Base-by-base conservation (phyloP, 2,113 vertebrate genomes). In the Alethe castanea region DNA sequence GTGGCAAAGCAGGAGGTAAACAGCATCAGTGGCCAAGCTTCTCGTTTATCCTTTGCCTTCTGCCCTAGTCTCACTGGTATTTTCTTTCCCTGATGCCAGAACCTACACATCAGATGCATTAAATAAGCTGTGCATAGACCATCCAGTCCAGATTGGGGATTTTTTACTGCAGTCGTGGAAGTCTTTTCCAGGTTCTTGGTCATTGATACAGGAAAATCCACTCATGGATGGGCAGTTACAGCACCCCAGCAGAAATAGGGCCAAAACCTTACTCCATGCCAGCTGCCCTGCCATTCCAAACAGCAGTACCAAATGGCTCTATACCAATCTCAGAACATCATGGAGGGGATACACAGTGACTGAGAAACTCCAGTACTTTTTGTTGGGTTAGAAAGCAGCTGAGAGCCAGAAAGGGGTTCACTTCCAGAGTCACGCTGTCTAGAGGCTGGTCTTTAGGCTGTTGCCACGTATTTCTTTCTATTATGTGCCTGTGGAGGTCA, bases 401-500 rank as follows among this genome's bases (percentile, higher is more conserved):
- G 29, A 73, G 19, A 69, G 26, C 31, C 72, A 67, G 8, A 59
- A 52, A 50, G n/a, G 19, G 14, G 22, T 70, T 86, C 1, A 13
- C 86, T 83, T 95, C 42, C n/a, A 29, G 8, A 26, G 36, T 29
- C n/a, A 47, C 1, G 0, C 57, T 76, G n/a, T 47, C 53, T 69
- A 69, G 70, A 80, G n/a, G 42, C 36, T 45, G 35, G 33, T 77
- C 19, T 20, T 84, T 47, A 65, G 64, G 31, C 53, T 89, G 24
- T 66, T 47, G 71, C 52, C 25, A 56, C 18, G 10, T 74, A 24
- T 93, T 88, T 81, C 13, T 66, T 44, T 81, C 44, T 70, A 5
- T 91, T 87, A 54, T 77, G 66, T 88, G 44, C 36, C 56, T 88
- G n/a, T n/a, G 92, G 60, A 15, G 33, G 48, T 95, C 60, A 95